Base-by-base conservation (phyloP, 2,113 vertebrate genomes). In the Panurus biarmicus region DNA sequence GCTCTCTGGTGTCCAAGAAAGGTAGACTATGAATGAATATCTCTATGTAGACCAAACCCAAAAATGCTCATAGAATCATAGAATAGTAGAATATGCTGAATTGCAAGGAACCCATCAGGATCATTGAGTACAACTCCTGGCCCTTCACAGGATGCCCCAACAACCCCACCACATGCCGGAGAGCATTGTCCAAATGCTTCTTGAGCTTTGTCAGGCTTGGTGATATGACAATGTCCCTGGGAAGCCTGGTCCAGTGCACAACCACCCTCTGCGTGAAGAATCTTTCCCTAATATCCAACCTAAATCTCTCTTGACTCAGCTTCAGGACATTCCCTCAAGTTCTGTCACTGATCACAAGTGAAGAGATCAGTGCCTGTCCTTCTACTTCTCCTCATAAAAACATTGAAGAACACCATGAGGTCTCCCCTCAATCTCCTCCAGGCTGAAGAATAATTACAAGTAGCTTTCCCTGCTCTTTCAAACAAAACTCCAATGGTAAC, bases 401-500 rank as follows among this genome's bases (percentile, higher is more conserved):
- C 26, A 33, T 10, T 26, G 53, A 51, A 67, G 31, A 44, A 5
- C 13, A 51, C 14, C 18, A 23, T 9, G 33, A 45, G 11, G 5
- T 36, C 14, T 60, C 22, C 4, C 11, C 5, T 44, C 18, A 36
- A 1, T 51, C 22, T 60, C 23, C 26, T 60, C 11, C 62, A 67
- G 38, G 26, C 12, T 69, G 45, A 44, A 51, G 7, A 51, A 44
- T 8, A 44, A 6, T 7, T 67, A 15, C 21, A 70, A 70, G 5
- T 25, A 58, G 6, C 7, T 77, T 73, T 80, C 35, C 8, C 9
- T 25, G 19, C 20, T 66, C 5, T 20, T 80, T 67, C 53, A 53
- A 62, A 58, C 19, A 84, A 66, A 53, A n/a, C 2, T 2, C 1
- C 0, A 0, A 6, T 13, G 12, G 7, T 4, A 31, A 82, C 50